phyloP scores from a whole-genome alignment of 2,113 vertebrate genomes.

The Australoheros scitulus region DNA sequence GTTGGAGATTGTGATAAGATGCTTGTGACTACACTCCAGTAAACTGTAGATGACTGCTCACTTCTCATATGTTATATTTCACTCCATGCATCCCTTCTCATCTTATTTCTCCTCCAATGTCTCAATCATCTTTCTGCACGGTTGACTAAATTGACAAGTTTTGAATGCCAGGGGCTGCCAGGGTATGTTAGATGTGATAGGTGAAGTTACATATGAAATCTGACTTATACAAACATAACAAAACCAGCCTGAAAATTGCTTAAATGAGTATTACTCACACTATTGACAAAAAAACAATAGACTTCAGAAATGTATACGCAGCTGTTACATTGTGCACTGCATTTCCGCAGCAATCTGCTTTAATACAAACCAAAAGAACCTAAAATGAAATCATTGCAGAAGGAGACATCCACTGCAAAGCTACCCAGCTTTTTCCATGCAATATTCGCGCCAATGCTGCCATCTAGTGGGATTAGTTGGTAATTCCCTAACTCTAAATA shows the following conservation, averaged over 20 bases:
- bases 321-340: background rate
- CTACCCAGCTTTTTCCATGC: background rate
- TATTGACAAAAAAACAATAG: background rate
- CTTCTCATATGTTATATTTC: conserved; percentile 14
- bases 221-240: background rate
- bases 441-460: conserved; percentile 5
- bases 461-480: conserved; percentile 33
- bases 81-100: background rate
- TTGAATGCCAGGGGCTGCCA: background rate
- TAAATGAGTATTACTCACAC: background rate
- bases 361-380: background rate
- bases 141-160: background rate
- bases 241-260: background rate
- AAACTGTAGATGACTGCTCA: conserved; percentile 18
- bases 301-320: background rate
- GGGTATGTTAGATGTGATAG: background rate
- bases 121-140: background rate
- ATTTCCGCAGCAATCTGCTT: background rate
- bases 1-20: background rate
- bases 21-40: background rate
- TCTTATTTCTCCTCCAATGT: background rate
- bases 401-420: background rate
- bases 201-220: background rate
- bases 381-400: background rate
- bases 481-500: background rate